Conservation (phyloP, 2,113 vertebrate species). For the Bufo bufo region DNA sequence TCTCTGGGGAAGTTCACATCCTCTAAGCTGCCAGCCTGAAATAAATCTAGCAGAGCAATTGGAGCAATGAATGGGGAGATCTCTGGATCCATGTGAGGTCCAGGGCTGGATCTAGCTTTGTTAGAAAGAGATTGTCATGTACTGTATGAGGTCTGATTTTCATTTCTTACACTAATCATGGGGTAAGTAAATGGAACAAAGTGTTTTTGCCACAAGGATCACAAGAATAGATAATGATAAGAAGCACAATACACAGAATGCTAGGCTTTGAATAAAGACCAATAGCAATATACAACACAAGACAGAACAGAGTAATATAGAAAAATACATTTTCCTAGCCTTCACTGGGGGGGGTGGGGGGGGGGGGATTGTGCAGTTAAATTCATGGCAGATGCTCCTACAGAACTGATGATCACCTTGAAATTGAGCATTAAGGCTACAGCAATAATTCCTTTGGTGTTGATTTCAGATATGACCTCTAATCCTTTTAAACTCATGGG, state of each 20-base stretch:
- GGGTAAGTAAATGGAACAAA: not conserved
- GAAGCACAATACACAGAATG: not conserved
- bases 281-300: too few species aligned
- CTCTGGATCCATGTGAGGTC: too few species aligned
- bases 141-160: too few species aligned
- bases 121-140: too few species aligned
- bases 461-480: slow-evolving; percentile 48
- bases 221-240: not conserved
- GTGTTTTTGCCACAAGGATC: not conserved
- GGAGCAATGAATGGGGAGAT: too few species aligned
- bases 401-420: slow-evolving; percentile 35
- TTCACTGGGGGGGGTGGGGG: too few species aligned
- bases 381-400: slow-evolving; percentile 27
- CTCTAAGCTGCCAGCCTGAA: too few species aligned
- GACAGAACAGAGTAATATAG: not conserved
- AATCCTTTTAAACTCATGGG: slow-evolving; percentile 21
- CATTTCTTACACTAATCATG: too few species aligned
- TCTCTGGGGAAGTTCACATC: too few species aligned
- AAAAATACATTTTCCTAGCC: not conserved
- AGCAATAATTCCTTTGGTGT: slow-evolving; percentile 45
- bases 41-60: too few species aligned
- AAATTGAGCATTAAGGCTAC: slow-evolving; percentile 41
- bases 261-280: too few species aligned
- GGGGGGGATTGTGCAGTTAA: not conserved
- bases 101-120: too few species aligned